These are phyloP conservation scores for Pseudanteris insignis DNA, from an alignment of 2,888 invertebrate genomes.

Conservation along the genomic window DNA sequence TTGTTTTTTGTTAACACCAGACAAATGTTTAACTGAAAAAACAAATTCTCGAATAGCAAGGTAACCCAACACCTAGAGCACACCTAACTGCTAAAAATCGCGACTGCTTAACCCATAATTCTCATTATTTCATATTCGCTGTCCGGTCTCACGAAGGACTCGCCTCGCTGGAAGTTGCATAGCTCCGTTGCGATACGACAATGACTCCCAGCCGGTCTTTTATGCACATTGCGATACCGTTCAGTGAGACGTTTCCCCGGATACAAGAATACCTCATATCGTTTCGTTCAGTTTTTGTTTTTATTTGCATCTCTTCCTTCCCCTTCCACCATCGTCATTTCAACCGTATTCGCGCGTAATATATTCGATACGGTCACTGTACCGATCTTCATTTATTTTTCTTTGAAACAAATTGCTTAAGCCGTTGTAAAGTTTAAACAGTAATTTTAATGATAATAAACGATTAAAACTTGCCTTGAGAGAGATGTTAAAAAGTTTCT, in stretches of 20 bases:
- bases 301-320: background rate
- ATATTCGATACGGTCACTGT: slow-evolving; percentile 20
- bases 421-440: too few relatives aligned
- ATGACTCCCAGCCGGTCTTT: slow-evolving; percentile 28
- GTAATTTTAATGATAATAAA: too few relatives aligned
- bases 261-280: slow-evolving; percentile 21
- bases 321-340: slow-evolving; percentile 5
- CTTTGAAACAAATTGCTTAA: too few relatives aligned
- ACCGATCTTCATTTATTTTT: too few relatives aligned
- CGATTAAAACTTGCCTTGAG: too few relatives aligned
- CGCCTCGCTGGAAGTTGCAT: slow-evolving; percentile 20
- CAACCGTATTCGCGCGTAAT: slow-evolving; percentile 13
- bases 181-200: slow-evolving; percentile 37
- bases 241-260: slow-evolving; percentile 22
- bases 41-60: too few relatives aligned
- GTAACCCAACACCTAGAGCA: slow-evolving; percentile 23
- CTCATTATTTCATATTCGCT: slow-evolving; percentile 30
- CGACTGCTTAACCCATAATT: slow-evolving; percentile 24
- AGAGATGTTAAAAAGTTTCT: too few relatives aligned
- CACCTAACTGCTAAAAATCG: slow-evolving; percentile 10
- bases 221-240: slow-evolving; percentile 26
- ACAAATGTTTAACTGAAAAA: slow-evolving; percentile 14
- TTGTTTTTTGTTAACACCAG: slow-evolving; percentile 9
- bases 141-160: slow-evolving; percentile 19
- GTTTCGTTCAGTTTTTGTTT: slow-evolving; percentile 10